Evolutionary conservation across 2,797 vertebrate species (phyloP), one percentile per base, ranked within the genome.

Genomic region (Leucoraja ocellata): DNA sequence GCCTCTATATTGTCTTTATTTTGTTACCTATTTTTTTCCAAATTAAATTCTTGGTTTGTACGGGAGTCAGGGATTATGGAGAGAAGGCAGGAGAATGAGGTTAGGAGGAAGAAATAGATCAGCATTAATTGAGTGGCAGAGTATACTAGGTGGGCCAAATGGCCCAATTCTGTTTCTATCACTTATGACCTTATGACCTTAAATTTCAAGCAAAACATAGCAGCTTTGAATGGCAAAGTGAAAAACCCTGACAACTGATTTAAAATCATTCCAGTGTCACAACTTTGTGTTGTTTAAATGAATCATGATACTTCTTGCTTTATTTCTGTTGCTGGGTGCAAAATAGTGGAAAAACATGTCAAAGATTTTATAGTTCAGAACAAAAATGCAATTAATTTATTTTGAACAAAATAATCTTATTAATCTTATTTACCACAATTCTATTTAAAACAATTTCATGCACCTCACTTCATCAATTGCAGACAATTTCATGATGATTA

Each of bases 371-470:
- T 16, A 80, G 1, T 80, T 16, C 36, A 5, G 36, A 80, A 18
- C 7, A 80, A 36, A 46, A 80, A 80, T 46, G 16, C 18, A 46
- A 80, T 80, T 39, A 16, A 21, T 39, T 80, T 39, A 36, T 80
- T 80, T 16, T 46, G 76, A 39, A 16, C 14, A 21, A 32, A 80
- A 80, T 39, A 46, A 80, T 23, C 79, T 80, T 46, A 23, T 32
- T 80, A 46, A 80, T 80, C 78, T 16, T 10, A 13, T 16, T 80
- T 80, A 80, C 32, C 16, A 21, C 79, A 73, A 46, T 39, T 0
- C 65, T 71, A 32, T 94, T 81, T 32, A 21, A 76, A 94, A 94
- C 93, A 93, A 90, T 94, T 63, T 93, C 7, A 93, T 71, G 58
- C 46, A 94, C 95, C 94, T 94, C 10, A 7, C 16, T 80, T 80